Evolutionary conservation across 2,888 invertebrate species (phyloP), one percentile per base, ranked within the genome.

Genomic region (Drosophila rubida): DNA sequence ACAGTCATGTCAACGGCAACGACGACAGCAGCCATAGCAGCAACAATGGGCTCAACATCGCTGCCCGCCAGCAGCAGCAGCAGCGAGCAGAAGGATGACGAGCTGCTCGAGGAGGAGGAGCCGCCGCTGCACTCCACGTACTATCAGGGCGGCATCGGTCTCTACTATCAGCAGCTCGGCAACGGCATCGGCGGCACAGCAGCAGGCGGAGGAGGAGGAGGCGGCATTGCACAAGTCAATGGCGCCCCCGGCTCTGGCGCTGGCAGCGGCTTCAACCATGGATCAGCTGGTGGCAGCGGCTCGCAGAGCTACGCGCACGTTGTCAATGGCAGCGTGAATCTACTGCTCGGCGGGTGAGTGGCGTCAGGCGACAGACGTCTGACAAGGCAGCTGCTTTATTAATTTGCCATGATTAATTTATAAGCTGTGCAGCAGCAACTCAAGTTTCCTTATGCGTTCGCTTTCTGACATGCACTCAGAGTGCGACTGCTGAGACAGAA

Each of bases 321-420:
- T 70, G 90, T 90, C 79, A 90, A 94, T 89, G 94, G 94, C 80
- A 94, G 94, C 86, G 94, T 95, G 88, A 96, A 96, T 92, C 93
- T 96, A 78, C 93, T 96, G 82, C 94, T 96, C 80, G 95, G 96
- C 92, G 96, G 96, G 96, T 96, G 91, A 93, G 95, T 89, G 60
- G 45, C 39, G 27, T 19, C 25, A 25, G 6, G 25, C 25, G 25
- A 6, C 25, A 11, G 30, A 32, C 4, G 11, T 11, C 11, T 30
- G 30, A 0, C 35, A 14, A 37, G 41, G 42, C 60, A 55, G 59
- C 32, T 55, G n/a, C 27, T 37, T 61, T 61, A 69, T 69, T 72
- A 60, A 72, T 61, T 64, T 60, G 22, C 53, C 13, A 44, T 64
- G 57, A 67, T 67, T 63, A 27, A 74, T 63, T 50, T 71, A 67